These are phyloP conservation scores for Drosophila arawakana DNA, from an alignment of 1,140 invertebrate genomes.

Conservation along the genomic window DNA sequence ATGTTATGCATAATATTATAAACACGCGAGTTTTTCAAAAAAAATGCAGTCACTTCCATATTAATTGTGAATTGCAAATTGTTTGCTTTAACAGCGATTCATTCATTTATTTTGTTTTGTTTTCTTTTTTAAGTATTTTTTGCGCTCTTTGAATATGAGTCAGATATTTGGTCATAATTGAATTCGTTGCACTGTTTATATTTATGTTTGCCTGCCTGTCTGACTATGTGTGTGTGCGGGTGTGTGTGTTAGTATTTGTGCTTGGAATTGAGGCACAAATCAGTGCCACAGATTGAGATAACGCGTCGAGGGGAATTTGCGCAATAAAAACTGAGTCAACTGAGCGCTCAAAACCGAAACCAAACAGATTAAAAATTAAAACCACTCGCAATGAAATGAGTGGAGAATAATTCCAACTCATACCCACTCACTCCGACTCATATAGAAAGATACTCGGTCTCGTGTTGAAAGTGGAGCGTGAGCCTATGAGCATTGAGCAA, in stretches of 20 bases:
- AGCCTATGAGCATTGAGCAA: conserved; percentile 42
- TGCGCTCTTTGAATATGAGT: conserved; percentile 38
- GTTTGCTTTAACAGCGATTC: conserved; percentile 23
- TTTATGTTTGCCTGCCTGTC: conserved; percentile 12
- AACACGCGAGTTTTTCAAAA: conserved; percentile 27
- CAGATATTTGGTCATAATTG: conserved; percentile 47
- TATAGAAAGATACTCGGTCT: background rate
- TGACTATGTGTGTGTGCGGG: no score
- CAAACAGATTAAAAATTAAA: conserved; percentile 52
- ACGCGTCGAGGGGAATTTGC: conserved; percentile 13
- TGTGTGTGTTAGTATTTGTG: conserved; percentile 19
- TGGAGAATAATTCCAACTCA: background rate
- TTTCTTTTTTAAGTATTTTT: background rate
- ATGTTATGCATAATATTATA: conserved; percentile 28
- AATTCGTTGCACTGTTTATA: conserved; percentile 12
- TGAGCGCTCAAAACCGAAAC: conserved; percentile 23
- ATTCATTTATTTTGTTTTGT: conserved; percentile 10
- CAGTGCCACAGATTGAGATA: conserved; percentile 41
- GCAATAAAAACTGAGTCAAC: conserved; percentile 32
- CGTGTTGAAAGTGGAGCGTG: conserved; percentile 35
- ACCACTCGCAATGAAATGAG: conserved; percentile 30
- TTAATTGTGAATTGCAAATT: conserved; percentile 19
- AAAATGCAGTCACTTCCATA: conserved; percentile 47
- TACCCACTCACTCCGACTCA: background rate
- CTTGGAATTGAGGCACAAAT: conserved; percentile 62